Percentiles rank a stretch among this genome's conserved stretches.
Conservation (phyloP, 2,797 vertebrate genomes). For the Cygnus olor region DNA sequence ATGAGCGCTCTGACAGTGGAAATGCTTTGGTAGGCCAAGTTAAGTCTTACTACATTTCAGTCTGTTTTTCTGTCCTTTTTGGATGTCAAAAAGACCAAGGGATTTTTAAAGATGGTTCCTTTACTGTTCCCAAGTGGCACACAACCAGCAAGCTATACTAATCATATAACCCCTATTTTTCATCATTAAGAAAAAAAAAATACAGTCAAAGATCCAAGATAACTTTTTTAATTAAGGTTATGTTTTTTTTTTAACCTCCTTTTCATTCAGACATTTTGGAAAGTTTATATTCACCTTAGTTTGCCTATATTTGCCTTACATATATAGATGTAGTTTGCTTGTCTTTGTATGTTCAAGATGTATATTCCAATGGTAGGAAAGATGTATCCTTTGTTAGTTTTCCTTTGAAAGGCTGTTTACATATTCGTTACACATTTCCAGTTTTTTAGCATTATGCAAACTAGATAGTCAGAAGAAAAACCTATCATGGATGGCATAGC, state of each 20-base stretch:
- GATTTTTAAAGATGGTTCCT: not conserved
- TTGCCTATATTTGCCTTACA: not conserved
- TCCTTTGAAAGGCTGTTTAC: not conserved
- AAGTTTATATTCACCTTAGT: not conserved
- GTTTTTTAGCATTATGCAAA: not conserved
- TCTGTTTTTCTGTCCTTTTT: not conserved
- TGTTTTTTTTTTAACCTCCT: not conserved
- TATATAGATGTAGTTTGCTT: not conserved
- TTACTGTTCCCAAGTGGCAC: not conserved
- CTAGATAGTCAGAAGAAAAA: not conserved
- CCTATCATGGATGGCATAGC: not conserved
- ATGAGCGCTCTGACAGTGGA: not conserved
- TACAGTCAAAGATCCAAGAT: not conserved
- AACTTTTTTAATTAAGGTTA: not conserved
- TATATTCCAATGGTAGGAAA: not conserved
- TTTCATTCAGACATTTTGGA: not conserved
- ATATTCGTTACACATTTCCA: not conserved
- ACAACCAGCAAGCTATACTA: not conserved
- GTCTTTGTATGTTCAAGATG: not conserved
- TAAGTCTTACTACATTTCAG: not conserved
- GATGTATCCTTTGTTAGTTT: not conserved
- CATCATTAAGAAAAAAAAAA: not conserved
- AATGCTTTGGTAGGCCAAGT: not conserved
- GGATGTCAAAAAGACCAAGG: not conserved
- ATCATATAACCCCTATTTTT: not conserved